Base-by-base conservation (phyloP, 2,113 vertebrate species). In the Turdus rufiventris region DNA sequence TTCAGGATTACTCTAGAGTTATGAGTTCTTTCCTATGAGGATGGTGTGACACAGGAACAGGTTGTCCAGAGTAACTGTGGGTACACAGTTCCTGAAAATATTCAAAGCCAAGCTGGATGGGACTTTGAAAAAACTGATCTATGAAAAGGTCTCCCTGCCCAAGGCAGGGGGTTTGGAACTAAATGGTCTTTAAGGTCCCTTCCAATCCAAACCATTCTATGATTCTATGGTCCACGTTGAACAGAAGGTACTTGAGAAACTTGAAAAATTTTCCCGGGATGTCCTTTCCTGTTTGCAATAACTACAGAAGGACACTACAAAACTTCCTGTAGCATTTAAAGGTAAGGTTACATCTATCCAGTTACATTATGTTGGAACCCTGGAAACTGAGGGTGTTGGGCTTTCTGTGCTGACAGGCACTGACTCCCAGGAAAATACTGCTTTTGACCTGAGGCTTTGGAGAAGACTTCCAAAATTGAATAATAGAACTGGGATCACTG, bases 151-250 rank as follows among this genome's bases (percentile, higher is more conserved):
- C 10, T 20, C 24, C 19, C 28, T 25, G 14, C 9, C 29, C 14
- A 34, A 1, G 6, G 38, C 12, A 62, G 11, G 2, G 2, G 4
- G 1, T 0, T 45, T 47, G n/a, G 19, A 53, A 53, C 11, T 25
- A 47, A n/a, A 18, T 54, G 2, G 15, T 40, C 24, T 53, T 40
- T 61, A 40, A 61, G 10, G 11, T 47, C 28, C 24, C 4, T 54
- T 61, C 11, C 14, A 54, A 47, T 8, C 13, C n/a, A 75, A 60
- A 18, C 8, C 17, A 31, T 42, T 75, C 14, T 57, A 11, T 24
- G 26, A 36, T 33, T 63, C 36, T 33, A 29, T 53, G 38, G n/a
- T 38, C 18, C 31, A 25, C 31, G 36, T 20, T 73, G 15, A 76
- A 28, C 12, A 70, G 54, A 91, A 66, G 17, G 38, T 36, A 66